Evolutionary conservation across 1,140 invertebrate genomes (phyloP), one percentile per base, ranked within the genome.

Genomic region (Heliothis subflexa): DNA sequence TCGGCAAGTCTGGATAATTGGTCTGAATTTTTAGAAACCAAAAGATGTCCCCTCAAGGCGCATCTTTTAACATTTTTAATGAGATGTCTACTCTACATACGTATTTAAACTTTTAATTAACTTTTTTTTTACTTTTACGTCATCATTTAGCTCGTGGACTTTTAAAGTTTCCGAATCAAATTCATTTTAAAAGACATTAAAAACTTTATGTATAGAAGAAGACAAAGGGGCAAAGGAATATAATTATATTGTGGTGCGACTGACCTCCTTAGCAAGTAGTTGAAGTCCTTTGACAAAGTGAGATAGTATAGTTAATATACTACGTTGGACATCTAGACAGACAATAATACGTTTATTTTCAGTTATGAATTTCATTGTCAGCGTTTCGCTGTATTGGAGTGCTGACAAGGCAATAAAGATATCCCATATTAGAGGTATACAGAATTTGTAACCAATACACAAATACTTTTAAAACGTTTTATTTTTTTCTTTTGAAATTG

Each of bases 231-330:
- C 11, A 25, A 28, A 21, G 25, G 25, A 59, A 59, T 25, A 59
- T 59, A 59, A 59, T 59, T 59, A 59, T 59, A 14, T 25, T 59
- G 55, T 55, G 18, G 54, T 21, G 18, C 54, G 25, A 59, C 55
- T 59, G 55, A 59, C 55, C 55, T 59, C 55, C 55, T 59, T 59
- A 25, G 55, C 55, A 28, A 59, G 21, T 28, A 21, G 54, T 55
- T 55, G 14, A 12, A 59, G 55, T 59, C 55, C 55, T 59, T 59
- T 59, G 55, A 59, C 16, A 25, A 59, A 59, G 25, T 59, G 11
- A 12, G 21, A 10, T 13, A 59, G 55, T 59, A 28, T 59, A 57
- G 18, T 21, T 57, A 18, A 21, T 21, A 12, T 21, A 18, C 1
- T 28, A 13, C 21, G 0, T 25, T 25, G 12, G 55, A 59, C 21